These are phyloP conservation scores for Trochalopteron elliotii DNA, from an alignment of 2,113 vertebrate genomes.

Conservation along the genomic window DNA sequence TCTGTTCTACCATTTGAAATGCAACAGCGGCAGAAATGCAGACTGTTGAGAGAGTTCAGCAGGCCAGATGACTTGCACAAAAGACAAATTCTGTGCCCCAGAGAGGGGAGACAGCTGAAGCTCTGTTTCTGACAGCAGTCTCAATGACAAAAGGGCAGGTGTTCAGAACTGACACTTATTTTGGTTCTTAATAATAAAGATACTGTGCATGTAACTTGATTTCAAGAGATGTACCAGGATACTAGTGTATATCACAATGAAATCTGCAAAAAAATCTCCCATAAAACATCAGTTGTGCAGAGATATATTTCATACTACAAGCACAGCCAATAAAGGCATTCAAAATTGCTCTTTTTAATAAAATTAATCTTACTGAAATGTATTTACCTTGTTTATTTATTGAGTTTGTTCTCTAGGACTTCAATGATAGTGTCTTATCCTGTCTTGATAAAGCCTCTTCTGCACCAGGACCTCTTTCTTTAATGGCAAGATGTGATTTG, in stretches of 20 bases:
- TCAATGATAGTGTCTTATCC: background rate
- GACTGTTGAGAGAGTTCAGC: slow-evolving; percentile 37
- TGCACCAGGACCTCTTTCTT: background rate
- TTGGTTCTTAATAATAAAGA: slow-evolving; percentile 4
- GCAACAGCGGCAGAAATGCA: slow-evolving; percentile 50
- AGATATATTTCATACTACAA: background rate
- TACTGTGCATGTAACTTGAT: slow-evolving; percentile 22
- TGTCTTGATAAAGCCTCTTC: background rate
- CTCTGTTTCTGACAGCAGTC: slow-evolving; percentile 18
- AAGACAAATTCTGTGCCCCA: slow-evolving; percentile 36
- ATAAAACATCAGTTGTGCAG: background rate
- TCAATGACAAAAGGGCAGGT: slow-evolving; percentile 31
- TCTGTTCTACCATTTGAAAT: slow-evolving; percentile 44
- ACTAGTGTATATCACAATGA: background rate
- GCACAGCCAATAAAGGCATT: background rate
- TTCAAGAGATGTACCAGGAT: slow-evolving; percentile 25
- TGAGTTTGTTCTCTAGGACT: background rate
- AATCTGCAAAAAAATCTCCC: background rate
- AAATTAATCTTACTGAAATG: background rate
- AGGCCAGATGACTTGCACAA: slow-evolving; percentile 38
- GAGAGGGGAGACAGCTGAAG: slow-evolving; percentile 42
- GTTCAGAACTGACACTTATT: background rate
- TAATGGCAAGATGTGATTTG: background rate
- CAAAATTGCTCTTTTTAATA: background rate
- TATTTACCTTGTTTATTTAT: background rate